These are phyloP conservation scores for Rhinogobius similis DNA, from an alignment of 2,113 vertebrate species.

Conservation along the genomic window DNA sequence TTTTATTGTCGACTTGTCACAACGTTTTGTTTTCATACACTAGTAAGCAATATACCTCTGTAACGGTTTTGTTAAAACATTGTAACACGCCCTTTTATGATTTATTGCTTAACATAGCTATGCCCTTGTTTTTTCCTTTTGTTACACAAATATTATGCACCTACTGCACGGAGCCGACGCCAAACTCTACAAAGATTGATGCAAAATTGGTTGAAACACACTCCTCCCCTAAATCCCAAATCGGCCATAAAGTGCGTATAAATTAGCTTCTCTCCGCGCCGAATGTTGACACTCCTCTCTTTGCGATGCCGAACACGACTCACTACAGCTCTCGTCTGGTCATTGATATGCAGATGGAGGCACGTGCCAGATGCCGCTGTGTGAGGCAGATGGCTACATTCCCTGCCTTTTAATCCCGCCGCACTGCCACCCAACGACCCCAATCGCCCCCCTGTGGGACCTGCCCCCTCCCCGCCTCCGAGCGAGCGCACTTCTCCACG, in stretches of 20 bases:
- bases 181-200: neutral
- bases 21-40: too few relatives aligned
- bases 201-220: neutral
- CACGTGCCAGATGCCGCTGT: conserved; percentile 69
- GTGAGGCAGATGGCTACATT: conserved; percentile 61
- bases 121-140: neutral
- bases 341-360: conserved; percentile 72
- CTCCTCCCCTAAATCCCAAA: neutral
- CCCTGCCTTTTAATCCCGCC: conserved; percentile 23
- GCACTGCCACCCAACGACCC: conserved; percentile 43
- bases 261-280: neutral
- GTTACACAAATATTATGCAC: neutral
- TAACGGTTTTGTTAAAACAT: too few relatives aligned
- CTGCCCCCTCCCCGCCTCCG: conserved; percentile 45
- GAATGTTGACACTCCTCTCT: conserved; percentile 21
- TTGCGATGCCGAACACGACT: neutral
- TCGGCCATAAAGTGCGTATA: neutral
- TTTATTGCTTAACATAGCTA: neutral
- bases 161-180: neutral
- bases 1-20: too few relatives aligned
- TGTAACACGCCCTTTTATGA: too few relatives aligned
- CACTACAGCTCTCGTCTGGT: conserved; percentile 9
- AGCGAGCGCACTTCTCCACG: conserved; percentile 56
- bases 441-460: conserved; percentile 48
- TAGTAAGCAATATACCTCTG: too few relatives aligned